Evolutionary conservation across 2,888 invertebrate genomes (phyloP).

Genomic region (Rosalia funebris): DNA sequence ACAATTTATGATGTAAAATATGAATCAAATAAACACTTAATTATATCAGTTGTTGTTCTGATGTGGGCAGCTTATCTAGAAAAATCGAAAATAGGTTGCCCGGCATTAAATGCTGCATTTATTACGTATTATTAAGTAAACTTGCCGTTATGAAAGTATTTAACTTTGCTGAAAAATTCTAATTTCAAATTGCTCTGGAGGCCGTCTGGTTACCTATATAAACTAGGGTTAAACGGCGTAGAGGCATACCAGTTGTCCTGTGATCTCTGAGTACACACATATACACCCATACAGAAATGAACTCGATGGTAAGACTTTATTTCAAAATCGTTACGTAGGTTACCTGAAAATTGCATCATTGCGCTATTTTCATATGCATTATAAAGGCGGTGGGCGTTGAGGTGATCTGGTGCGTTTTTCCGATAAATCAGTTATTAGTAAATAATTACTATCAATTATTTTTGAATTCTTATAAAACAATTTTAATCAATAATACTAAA

Average conservation of each 20-base stretch:
- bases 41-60: neutral
- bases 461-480: too few species aligned
- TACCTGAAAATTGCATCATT: too few species aligned
- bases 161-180: constrained; percentile 15
- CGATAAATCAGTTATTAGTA: too few species aligned
- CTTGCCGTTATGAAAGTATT: constrained; percentile 22
- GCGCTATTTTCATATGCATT: too few species aligned
- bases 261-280: constrained; percentile 11
- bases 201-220: constrained; percentile 15
- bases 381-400: too few species aligned
- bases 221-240: neutral
- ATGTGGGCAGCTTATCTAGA: neutral
- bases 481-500: too few species aligned
- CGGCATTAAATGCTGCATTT: neutral
- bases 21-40: neutral
- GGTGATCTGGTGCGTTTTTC: too few species aligned
- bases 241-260: constrained; percentile 6
- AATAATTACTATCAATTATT: too few species aligned
- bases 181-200: constrained; percentile 13
- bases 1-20: too few species aligned
- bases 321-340: neutral
- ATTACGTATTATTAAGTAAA: constrained; percentile 14
- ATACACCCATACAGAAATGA: constrained; percentile 10
- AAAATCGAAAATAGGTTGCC: neutral
- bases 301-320: constrained; percentile 19